These are phyloP conservation scores for Sinocyclocheilus anshuiensis DNA, from an alignment of 2,113 vertebrate genomes.

Conservation along the genomic window DNA sequence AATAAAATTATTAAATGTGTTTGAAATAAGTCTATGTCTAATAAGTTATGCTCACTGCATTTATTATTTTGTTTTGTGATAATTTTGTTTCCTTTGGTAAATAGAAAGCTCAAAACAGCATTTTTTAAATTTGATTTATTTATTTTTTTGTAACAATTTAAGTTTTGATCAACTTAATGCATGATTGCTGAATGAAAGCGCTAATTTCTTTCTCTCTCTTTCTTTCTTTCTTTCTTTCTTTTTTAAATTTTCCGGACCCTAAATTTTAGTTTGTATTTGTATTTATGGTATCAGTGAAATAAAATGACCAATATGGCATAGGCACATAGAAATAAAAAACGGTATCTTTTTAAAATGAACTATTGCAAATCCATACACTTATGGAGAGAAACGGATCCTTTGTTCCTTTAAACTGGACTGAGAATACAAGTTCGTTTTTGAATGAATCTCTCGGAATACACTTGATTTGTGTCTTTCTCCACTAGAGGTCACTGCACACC, in stretches of 20 bases:
- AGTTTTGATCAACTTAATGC: neutral
- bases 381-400: neutral
- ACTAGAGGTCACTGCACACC: conserved; percentile 33
- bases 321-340: neutral
- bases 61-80: too few relatives aligned
- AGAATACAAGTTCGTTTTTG: neutral
- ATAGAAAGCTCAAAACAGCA: too few relatives aligned
- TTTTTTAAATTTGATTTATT: too few relatives aligned
- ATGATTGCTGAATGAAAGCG: neutral
- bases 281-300: neutral
- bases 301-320: neutral
- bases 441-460: neutral
- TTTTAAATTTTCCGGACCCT: too few relatives aligned
- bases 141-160: neutral
- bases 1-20: too few relatives aligned
- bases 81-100: too few relatives aligned
- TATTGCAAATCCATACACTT: neutral
- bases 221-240: too few relatives aligned
- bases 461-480: neutral
- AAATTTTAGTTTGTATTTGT: too few relatives aligned
- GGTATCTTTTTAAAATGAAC: neutral
- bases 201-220: neutral
- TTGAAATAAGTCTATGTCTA: too few relatives aligned
- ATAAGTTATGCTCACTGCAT: too few relatives aligned
- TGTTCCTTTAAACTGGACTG: neutral